Base-by-base conservation (phyloP, 2,113 vertebrate genomes). In the Eudyptes chrysolophus region DNA sequence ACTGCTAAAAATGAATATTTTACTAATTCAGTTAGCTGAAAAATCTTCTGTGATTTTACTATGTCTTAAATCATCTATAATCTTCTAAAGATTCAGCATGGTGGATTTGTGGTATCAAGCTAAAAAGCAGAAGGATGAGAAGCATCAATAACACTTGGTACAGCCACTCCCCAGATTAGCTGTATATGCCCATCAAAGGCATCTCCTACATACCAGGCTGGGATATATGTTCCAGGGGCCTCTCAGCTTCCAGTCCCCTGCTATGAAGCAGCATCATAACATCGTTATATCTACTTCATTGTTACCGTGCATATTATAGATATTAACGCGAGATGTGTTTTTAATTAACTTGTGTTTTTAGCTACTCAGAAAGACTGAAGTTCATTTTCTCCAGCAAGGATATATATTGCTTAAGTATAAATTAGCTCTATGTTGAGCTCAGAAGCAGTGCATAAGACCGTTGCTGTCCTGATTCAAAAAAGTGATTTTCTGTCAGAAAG, bases 271-370 rank as follows among this genome's bases (percentile, higher is more conserved):
- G 13, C 29, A 48, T 13, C 18, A 55, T 57, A 66, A 58, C 2
- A 7, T 42, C 20, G 1, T 32, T 54, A 4, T 17, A 68, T 20
- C 22, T 74, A 52, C 65, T 42, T 16, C 29, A 65, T 21, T 27
- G 34, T 36, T 89, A 68, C 26, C 3, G 0, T 52, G 55, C 7
- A 6, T 55, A 44, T 6, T 79, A 82, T 29, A 82, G 66, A 61
- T 48, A 92, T 16, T 81, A 85, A 87, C n/a, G 34, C 8, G 11
- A 79, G 52, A 60, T 46, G 12, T n/a, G 32, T 58, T 90, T 90
- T 91, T 69, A 97, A 92, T 86, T 90, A 79, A 71, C 11, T n/a
- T 20, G 22, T 44, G 61, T 87, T 88, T 92, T 93, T 80, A 94
- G 58, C 54, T 90, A 49, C 40, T 76, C 19, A 49, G 40, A 87